Percentiles rank a stretch among this genome's conserved stretches.
Conservation (phyloP, 1,140 invertebrate genomes). For the Triops cancriformis region DNA sequence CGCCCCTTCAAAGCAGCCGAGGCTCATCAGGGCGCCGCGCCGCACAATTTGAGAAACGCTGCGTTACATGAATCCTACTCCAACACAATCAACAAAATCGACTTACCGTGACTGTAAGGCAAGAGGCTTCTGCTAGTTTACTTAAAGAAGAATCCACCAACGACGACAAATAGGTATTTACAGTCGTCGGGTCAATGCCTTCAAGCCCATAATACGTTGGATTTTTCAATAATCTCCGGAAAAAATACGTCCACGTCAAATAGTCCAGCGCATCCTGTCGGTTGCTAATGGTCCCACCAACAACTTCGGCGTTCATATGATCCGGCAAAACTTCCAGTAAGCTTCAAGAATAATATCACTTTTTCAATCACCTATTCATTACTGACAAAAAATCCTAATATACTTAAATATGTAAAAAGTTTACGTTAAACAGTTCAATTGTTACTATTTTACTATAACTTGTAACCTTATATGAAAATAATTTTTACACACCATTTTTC, state of each 20-base stretch:
- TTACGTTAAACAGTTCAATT: no score
- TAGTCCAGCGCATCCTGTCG: conserved; percentile 95
- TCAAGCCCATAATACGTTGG: conserved; percentile 86
- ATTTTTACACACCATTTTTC: no score
- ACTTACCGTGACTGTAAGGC: conserved; percentile 52
- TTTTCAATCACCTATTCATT: no score
- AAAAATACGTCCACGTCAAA: conserved; percentile 98
- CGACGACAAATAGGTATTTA: conserved; percentile 63
- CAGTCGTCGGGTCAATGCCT: conserved; percentile 56
- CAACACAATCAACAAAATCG: neutral
- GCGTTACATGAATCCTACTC: no score
- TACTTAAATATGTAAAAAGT: no score
- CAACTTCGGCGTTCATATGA: conserved; percentile 96
- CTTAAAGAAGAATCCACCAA: conserved; percentile 69
- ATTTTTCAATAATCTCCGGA: conserved; percentile 84
- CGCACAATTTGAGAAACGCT: no score
- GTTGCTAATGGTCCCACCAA: conserved; percentile 71
- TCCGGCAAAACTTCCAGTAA: conserved; percentile 83
- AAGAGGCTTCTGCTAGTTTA: conserved; percentile 63
- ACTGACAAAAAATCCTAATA: no score
- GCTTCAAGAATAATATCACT: conserved; percentile 42
- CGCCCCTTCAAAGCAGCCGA: no score
- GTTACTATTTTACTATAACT: no score
- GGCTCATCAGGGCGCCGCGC: no score
- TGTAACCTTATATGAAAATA: no score